These are phyloP conservation scores for Spinus olivaceus DNA, from an alignment of 2,797 vertebrate genomes.

Conservation along the genomic window DNA sequence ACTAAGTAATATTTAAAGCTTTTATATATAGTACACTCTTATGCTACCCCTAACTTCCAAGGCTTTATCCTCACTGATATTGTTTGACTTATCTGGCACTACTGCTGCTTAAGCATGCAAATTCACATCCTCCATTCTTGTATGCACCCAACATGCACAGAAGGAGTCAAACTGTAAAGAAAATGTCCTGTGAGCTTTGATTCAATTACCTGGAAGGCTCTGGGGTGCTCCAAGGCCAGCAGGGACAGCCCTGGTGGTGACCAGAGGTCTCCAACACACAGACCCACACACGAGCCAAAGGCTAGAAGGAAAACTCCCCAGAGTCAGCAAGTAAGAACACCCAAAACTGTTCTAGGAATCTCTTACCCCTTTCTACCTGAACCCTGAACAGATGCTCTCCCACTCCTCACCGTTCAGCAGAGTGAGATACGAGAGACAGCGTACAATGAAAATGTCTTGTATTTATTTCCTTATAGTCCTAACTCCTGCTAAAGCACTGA, in stretches of 20 bases:
- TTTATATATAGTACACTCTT: neutral
- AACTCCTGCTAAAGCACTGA: neutral
- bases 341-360: neutral
- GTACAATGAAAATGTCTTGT: neutral
- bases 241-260: neutral
- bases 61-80: neutral
- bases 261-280: neutral
- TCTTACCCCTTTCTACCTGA: neutral
- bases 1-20: constrained; percentile 37
- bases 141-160: neutral
- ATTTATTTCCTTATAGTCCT: neutral
- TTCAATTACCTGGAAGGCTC: neutral
- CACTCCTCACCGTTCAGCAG: neutral
- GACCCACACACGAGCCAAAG: neutral
- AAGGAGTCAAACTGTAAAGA: neutral
- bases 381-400: neutral
- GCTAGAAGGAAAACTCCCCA: neutral
- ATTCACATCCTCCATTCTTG: neutral
- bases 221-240: neutral
- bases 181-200: neutral
- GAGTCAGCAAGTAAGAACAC: neutral
- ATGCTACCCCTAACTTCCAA: neutral
- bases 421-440: accelerated
- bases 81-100: neutral
- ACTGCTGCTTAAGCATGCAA: neutral